These are phyloP conservation scores for Cynoglossus semilaevis DNA, from an alignment of 2,113 vertebrate species.

Conservation along the genomic window DNA sequence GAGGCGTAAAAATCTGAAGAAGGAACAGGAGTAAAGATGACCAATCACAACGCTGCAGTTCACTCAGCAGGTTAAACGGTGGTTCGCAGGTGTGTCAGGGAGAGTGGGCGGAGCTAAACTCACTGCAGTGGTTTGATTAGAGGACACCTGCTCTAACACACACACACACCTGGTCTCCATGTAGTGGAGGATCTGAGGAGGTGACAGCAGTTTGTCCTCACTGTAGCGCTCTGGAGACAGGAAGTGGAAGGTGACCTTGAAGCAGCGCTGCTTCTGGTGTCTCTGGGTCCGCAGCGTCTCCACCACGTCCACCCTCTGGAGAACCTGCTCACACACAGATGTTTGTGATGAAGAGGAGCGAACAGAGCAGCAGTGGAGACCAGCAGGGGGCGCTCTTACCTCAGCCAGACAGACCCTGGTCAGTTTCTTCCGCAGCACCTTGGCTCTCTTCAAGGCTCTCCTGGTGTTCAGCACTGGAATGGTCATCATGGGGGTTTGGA, in stretches of 20 bases:
- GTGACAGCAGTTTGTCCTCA: conserved; percentile 84
- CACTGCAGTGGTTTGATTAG: too few species aligned
- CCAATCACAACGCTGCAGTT: too few species aligned
- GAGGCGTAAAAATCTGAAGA: conserved; percentile 85
- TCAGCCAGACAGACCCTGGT: conserved; percentile 87
- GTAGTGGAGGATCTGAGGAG: conserved; percentile 82
- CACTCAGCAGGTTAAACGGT: too few species aligned
- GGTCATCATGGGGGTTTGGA: conserved; percentile 96
- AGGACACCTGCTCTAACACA: too few species aligned
- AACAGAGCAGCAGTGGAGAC: too few species aligned
- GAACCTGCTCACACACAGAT: conserved; percentile 73
- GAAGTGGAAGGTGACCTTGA: conserved; percentile 85
- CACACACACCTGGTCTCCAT: conserved; percentile 87
- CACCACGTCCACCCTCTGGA: conserved; percentile 86
- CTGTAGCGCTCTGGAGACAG: conserved; percentile 80
- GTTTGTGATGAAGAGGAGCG: too few species aligned
- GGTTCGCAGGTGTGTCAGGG: too few species aligned
- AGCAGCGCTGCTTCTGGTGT: conserved; percentile 73
- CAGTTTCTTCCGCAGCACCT: conserved; percentile 84
- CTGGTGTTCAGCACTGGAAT: conserved; percentile 86
- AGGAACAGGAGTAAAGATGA: background rate
- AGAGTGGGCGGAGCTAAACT: too few species aligned
- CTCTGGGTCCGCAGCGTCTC: conserved; percentile 77
- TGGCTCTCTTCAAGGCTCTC: conserved; percentile 84
- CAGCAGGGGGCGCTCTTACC: conserved; percentile 64